Conservation (phyloP, 2,113 vertebrate species). For the Accipiter cooperii region DNA sequence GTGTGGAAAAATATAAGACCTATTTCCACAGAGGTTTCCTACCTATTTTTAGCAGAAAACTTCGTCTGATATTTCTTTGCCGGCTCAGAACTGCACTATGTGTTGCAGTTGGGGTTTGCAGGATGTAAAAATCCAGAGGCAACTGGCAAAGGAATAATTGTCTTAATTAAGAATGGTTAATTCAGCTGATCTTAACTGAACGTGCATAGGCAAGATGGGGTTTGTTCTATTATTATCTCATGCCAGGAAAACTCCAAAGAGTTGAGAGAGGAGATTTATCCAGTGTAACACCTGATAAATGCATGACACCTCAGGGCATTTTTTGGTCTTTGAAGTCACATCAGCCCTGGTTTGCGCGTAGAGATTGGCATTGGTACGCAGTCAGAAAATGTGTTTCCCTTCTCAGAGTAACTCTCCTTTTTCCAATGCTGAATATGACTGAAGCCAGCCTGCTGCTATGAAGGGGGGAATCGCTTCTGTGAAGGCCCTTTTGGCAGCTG, state of each 20-base stretch:
- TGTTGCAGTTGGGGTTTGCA: background rate
- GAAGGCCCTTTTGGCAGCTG: background rate
- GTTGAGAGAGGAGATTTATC: background rate
- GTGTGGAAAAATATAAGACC: background rate
- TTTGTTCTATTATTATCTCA: background rate
- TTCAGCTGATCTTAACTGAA: background rate
- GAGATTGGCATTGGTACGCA: background rate
- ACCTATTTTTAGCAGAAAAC: background rate
- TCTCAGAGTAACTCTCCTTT: background rate
- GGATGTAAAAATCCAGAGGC: background rate
- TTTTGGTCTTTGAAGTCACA: background rate
- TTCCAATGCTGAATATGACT: background rate
- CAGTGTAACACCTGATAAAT: background rate
- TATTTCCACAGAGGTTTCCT: background rate
- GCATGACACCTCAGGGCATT: background rate
- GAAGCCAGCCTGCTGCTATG: background rate
- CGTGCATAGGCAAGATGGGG: background rate
- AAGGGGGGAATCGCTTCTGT: background rate
- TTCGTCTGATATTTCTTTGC: background rate
- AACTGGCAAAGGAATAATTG: background rate
- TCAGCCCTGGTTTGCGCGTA: background rate
- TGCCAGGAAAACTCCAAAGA: conserved; percentile 4
- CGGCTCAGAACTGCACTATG: background rate
- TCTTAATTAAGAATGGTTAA: conserved; percentile 25
- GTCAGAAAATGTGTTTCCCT: background rate